A percentile compares a stretch with the other conserved stretches of the same genome.
phyloP scores from a whole-genome alignment of 2,113 vertebrate genomes.

The Dolichallabes microphthalmus region DNA sequence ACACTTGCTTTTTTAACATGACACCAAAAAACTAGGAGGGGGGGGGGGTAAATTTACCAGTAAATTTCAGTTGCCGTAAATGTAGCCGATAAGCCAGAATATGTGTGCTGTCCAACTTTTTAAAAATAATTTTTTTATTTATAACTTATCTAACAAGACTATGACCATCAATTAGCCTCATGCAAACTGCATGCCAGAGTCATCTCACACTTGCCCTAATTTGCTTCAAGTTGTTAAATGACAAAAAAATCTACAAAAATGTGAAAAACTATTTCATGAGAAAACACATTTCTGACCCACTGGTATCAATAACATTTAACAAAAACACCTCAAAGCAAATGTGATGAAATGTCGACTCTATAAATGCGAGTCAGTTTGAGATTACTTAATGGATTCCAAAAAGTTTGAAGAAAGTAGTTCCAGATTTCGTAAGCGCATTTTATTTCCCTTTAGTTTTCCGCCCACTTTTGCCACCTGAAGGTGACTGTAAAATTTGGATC shows the following conservation, averaged over 20 bases:
- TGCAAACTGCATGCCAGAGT: not conserved
- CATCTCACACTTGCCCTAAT: slow-evolving; percentile 8
- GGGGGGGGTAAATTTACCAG: too few relatives aligned
- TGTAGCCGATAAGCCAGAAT: not conserved
- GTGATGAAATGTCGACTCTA: not conserved
- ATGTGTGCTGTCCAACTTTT: not conserved
- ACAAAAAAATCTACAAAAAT: not conserved
- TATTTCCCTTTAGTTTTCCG: not conserved
- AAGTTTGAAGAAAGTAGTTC: not conserved
- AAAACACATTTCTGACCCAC: not conserved
- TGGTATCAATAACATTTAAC: not conserved
- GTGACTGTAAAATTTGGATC: not conserved
- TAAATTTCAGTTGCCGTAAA: not conserved
- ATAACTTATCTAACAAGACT: slow-evolving; percentile 3
- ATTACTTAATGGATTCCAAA: not conserved
- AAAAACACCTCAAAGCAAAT: not conserved
- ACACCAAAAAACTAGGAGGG: not conserved
- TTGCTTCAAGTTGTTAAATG: slow-evolving; percentile 13
- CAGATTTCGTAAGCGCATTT: not conserved
- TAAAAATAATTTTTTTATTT: not conserved
- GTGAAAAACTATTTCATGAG: not conserved
- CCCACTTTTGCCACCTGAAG: not conserved
- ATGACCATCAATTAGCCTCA: not conserved
- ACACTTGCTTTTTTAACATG: not conserved
- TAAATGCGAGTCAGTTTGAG: not conserved